Evolutionary conservation across 2,797 vertebrate genomes (phyloP).

Genomic region (Holocentrus rufus): DNA sequence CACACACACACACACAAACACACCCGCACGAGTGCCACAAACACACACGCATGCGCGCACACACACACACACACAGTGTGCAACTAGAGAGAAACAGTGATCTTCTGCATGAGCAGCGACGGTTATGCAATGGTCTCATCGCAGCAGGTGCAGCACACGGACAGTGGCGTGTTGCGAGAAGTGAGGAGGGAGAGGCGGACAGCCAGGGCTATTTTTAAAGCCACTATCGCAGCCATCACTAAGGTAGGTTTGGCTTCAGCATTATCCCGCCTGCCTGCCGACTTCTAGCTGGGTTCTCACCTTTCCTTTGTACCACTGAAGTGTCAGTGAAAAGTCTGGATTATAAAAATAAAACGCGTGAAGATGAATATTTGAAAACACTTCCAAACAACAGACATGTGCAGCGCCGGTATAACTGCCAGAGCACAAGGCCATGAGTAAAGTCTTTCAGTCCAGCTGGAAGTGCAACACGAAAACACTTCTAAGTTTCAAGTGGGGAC

Average conservation of each 20-base stretch:
- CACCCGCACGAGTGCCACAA: background rate
- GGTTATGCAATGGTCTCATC: conserved; percentile 63
- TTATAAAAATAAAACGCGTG: conserved; percentile 44
- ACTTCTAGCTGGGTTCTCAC: conserved; percentile 32
- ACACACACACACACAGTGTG: conserved; percentile 28
- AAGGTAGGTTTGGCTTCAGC: conserved; percentile 50
- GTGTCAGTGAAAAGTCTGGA: background rate
- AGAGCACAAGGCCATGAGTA: background rate
- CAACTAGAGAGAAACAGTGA: conserved; percentile 45
- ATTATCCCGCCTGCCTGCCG: conserved; percentile 38
- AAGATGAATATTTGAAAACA: conserved; percentile 57
- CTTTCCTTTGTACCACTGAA: conserved; percentile 23
- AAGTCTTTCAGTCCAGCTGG: background rate
- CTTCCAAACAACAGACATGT: conserved; percentile 19
- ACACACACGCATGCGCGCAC: conserved; percentile 20
- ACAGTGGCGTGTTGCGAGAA: conserved; percentile 62
- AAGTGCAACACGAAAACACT: conserved; percentile 4
- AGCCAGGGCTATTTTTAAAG: conserved; percentile 77
- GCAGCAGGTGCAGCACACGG: conserved; percentile 71
- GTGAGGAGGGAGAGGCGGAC: conserved; percentile 64
- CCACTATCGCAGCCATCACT: conserved; percentile 51
- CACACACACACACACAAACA: too few relatives aligned
- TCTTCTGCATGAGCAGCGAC: conserved; percentile 64
- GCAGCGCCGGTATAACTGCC: background rate
- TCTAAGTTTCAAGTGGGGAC: conserved; percentile 35